Conservation (phyloP, 2,113 vertebrate species). For the Urocolius indicus region DNA sequence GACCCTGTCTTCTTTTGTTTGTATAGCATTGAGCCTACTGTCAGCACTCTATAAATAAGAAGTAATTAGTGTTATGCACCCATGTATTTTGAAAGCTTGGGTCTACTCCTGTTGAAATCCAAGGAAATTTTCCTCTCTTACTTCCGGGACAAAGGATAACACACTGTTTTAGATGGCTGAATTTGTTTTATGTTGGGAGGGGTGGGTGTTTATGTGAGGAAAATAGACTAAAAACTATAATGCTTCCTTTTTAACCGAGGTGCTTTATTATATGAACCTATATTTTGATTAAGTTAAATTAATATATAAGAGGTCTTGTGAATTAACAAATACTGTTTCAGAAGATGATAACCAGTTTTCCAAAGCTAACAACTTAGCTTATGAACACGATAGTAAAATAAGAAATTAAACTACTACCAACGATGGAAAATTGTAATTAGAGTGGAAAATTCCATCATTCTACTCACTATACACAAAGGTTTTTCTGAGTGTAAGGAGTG, state of each 20-base stretch:
- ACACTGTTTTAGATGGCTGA: not conserved
- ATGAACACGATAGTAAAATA: slow-evolving; percentile 38
- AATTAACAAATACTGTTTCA: slow-evolving; percentile 32
- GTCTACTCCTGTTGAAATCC: slow-evolving; percentile 35
- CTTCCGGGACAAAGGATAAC: slow-evolving; percentile 25
- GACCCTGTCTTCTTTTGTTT: slow-evolving; percentile 68
- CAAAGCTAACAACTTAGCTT: slow-evolving; percentile 16
- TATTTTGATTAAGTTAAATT: slow-evolving; percentile 18
- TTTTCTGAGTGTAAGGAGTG: slow-evolving; percentile 45
- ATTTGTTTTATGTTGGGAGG: not conserved
- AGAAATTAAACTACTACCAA: slow-evolving; percentile 43
- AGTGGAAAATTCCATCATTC: slow-evolving; percentile 66
- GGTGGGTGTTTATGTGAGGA: not conserved
- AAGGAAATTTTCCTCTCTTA: slow-evolving; percentile 6
- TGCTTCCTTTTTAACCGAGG: not conserved
- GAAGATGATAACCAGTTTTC: slow-evolving; percentile 55
- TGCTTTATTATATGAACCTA: not conserved
- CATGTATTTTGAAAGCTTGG: slow-evolving; percentile 50
- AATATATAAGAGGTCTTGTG: not conserved
- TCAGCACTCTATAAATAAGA: slow-evolving; percentile 70
- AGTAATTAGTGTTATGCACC: slow-evolving; percentile 47
- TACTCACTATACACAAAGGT: slow-evolving; percentile 46
- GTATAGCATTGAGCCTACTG: slow-evolving; percentile 53
- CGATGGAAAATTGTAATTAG: slow-evolving; percentile 63
- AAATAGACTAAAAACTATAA: slow-evolving; percentile 33